Evolutionary conservation across 2,888 invertebrate genomes (phyloP).

Genomic region (Lathronympha strigana): DNA sequence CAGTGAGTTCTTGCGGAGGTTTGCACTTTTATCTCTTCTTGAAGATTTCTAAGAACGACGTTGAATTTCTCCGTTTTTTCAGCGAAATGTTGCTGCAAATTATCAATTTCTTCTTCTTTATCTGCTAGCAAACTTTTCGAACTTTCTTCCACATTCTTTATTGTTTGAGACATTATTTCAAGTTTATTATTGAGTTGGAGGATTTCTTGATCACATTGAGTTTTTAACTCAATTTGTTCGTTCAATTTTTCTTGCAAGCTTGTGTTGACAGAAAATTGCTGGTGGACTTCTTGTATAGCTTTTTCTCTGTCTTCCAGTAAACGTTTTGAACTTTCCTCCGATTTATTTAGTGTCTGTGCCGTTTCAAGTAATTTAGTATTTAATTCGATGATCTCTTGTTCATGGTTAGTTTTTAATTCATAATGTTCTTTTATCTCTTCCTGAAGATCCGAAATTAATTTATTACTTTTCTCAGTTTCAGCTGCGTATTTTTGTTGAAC

Average conservation of each 20-base stretch:
- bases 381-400: constrained; percentile 52
- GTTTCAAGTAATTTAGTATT: constrained; percentile 47
- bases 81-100: not conserved
- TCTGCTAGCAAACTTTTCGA: constrained; percentile 60
- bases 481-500: not conserved
- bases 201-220: constrained; percentile 43
- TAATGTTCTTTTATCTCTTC: not conserved
- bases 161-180: constrained; percentile 67
- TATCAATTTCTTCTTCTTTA: constrained; percentile 60
- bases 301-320: not conserved
- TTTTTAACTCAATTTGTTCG: constrained; percentile 9
- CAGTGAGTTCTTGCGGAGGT: not conserved
- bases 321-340: not conserved
- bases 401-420: constrained; percentile 42
- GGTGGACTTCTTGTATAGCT: not conserved
- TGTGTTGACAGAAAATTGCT: not conserved
- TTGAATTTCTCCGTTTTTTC: not conserved
- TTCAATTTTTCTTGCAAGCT: not conserved
- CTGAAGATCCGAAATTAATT: constrained; percentile 4
- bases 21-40: not conserved
- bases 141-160: constrained; percentile 62
- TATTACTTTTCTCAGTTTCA: not conserved
- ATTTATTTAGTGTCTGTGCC: not conserved
- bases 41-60: not conserved
- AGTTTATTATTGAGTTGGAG: constrained; percentile 68